These are phyloP conservation scores for Laspeyria flexula DNA, from an alignment of 2,888 invertebrate species.

Conservation along the genomic window DNA sequence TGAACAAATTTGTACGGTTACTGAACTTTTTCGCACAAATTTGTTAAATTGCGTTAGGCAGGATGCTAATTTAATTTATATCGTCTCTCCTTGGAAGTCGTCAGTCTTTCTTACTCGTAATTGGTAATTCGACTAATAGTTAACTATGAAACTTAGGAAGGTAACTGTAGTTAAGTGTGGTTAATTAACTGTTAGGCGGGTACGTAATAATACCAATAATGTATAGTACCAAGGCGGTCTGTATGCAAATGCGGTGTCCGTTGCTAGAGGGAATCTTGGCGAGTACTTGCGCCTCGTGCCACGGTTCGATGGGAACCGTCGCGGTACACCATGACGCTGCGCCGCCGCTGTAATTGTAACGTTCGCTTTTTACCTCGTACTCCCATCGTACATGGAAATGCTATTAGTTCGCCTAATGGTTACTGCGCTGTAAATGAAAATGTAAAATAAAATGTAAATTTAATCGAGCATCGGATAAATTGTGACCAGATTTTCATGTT, in stretches of 20 bases:
- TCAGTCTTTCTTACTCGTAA: conserved; percentile 8
- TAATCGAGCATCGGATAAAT: conserved; percentile 6
- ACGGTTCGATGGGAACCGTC: conserved; percentile 22
- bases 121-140: background rate
- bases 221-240: conserved; percentile 18
- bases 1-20: conserved; percentile 17
- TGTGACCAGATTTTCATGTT: conserved; percentile 3
- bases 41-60: too few species aligned
- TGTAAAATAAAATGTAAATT: conserved; percentile 19
- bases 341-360: conserved; percentile 13
- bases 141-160: background rate
- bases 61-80: conserved; percentile 32
- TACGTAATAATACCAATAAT: conserved; percentile 28
- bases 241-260: conserved; percentile 46
- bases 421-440: too few species aligned
- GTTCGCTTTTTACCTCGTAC: conserved; percentile 16
- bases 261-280: conserved; percentile 29
- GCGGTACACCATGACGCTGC: conserved; percentile 10
- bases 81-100: conserved; percentile 14
- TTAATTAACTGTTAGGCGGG: conserved; percentile 15
- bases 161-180: conserved; percentile 8
- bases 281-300: conserved; percentile 11
- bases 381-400: conserved; percentile 16
- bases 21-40: conserved; percentile 19
- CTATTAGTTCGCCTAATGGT: conserved; percentile 14